These are phyloP conservation scores for Lepidochitona cinerea DNA, from an alignment of 2,888 invertebrate genomes.

Conservation along the genomic window DNA sequence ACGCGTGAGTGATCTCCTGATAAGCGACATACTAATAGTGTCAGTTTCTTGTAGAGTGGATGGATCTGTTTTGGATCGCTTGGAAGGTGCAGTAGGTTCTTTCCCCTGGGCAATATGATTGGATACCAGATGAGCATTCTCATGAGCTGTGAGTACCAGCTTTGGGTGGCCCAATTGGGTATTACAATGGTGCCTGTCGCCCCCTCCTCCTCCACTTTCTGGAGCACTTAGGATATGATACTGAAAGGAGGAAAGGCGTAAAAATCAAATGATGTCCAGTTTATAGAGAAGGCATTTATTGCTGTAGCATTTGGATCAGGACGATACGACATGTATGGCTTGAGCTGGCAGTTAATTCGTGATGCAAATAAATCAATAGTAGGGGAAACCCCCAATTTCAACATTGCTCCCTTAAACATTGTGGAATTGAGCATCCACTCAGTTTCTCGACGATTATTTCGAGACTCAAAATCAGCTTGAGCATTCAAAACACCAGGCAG, in stretches of 20 bases:
- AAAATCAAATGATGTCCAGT: constrained; percentile 12
- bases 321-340: constrained; percentile 3
- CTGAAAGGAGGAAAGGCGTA: constrained; percentile 26
- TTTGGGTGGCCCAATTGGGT: constrained; percentile 20
- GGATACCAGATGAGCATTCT: constrained; percentile 12
- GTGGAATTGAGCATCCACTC: constrained; percentile 6
- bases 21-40: constrained; percentile 11
- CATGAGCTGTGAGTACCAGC: constrained; percentile 17
- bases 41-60: constrained; percentile 8
- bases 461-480: constrained; percentile 8
- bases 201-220: constrained; percentile 17
- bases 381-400: neutral
- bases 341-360: constrained; percentile 4
- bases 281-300: constrained; percentile 18
- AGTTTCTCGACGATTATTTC: neutral
- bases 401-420: neutral
- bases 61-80: neutral
- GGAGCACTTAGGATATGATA: constrained; percentile 8
- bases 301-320: constrained; percentile 15
- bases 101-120: too few species aligned
- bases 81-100: constrained; percentile 4
- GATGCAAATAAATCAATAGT: constrained; percentile 18
- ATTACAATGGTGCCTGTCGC: constrained; percentile 15
- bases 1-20: constrained; percentile 8
- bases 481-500: constrained; percentile 11